Percentiles rank a stretch among this genome's conserved stretches.
Conservation (phyloP, 2,888 invertebrate species). For the Drosophila aldrichi region DNA sequence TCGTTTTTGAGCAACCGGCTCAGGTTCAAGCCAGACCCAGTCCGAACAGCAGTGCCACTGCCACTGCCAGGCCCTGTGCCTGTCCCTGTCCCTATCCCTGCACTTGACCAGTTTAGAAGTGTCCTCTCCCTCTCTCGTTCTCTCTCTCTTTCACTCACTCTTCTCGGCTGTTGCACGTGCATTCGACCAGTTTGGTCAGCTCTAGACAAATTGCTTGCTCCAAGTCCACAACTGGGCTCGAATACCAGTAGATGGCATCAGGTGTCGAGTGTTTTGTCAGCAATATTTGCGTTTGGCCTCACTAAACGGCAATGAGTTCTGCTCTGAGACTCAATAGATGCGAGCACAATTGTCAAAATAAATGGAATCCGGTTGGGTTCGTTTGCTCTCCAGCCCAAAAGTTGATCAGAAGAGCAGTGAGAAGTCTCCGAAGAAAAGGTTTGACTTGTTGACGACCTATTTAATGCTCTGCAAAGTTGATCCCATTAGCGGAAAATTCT, state of each 20-base stretch:
- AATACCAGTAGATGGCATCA: slow-evolving; percentile 63
- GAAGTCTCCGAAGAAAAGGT: not conserved
- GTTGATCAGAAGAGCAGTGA: not conserved
- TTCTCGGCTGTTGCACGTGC: slow-evolving; percentile 52
- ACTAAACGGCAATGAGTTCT: slow-evolving; percentile 48
- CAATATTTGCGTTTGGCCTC: slow-evolving; percentile 82
- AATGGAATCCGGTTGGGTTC: slow-evolving; percentile 33
- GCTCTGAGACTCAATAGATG: slow-evolving; percentile 17
- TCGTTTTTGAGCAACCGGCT: slow-evolving; percentile 64
- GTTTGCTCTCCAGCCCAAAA: not conserved
- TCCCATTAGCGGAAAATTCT: not conserved
- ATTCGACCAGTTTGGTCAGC: slow-evolving; percentile 67
- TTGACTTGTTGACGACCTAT: not conserved
- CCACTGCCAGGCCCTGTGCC: not conserved
- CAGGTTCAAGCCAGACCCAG: slow-evolving; percentile 28
- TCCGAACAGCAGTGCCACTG: slow-evolving; percentile 20
- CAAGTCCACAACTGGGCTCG: slow-evolving; percentile 45
- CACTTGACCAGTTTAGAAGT: slow-evolving; percentile 56
- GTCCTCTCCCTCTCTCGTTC: slow-evolving; percentile 12
- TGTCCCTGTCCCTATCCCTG: slow-evolving; percentile 32
- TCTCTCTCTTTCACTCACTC: slow-evolving; percentile 12
- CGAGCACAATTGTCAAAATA: slow-evolving; percentile 47
- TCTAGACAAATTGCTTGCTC: slow-evolving; percentile 65
- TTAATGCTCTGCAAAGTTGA: not conserved
- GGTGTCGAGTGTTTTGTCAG: slow-evolving; percentile 84